Conservation (phyloP, 2,888 invertebrate species). For the Craniophora ligustri region DNA sequence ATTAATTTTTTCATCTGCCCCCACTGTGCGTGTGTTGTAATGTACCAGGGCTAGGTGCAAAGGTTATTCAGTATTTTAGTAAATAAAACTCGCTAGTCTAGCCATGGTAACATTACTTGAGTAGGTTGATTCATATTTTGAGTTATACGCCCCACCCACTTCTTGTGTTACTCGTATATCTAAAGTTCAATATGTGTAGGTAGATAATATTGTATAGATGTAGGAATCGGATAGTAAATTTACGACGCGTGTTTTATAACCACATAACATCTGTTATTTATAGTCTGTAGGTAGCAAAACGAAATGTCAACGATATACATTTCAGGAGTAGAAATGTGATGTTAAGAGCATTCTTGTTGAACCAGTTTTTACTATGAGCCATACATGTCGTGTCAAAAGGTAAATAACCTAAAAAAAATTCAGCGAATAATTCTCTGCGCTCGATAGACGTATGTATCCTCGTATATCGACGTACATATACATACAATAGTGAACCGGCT, state of each 20-base stretch:
- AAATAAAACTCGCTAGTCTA: too few species aligned
- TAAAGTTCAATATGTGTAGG: slow-evolving; percentile 19
- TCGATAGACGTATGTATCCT: not conserved
- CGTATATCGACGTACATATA: not conserved
- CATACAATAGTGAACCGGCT: slow-evolving; percentile 7
- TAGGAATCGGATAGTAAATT: slow-evolving; percentile 46
- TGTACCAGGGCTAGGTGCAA: too few species aligned
- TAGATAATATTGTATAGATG: slow-evolving; percentile 18
- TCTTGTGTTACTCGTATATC: not conserved
- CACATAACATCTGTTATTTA: slow-evolving; percentile 47
- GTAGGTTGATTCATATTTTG: too few species aligned
- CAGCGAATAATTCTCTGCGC: not conserved
- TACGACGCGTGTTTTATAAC: slow-evolving; percentile 48
- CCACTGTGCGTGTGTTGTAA: too few species aligned
- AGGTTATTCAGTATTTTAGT: too few species aligned
- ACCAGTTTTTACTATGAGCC: slow-evolving; percentile 1
- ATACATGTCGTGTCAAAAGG: not conserved
- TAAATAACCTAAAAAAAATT: not conserved
- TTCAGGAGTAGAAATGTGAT: slow-evolving; percentile 9
- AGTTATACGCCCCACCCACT: too few species aligned
- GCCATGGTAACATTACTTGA: too few species aligned
- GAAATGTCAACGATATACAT: slow-evolving; percentile 41
- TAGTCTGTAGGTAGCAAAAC: slow-evolving; percentile 25
- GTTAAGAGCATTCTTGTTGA: slow-evolving; percentile 7
- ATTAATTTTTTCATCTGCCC: too few species aligned